These are phyloP conservation scores for Yoshiicerus persimilis DNA, from an alignment of 1,140 invertebrate species.

Conservation along the genomic window DNA sequence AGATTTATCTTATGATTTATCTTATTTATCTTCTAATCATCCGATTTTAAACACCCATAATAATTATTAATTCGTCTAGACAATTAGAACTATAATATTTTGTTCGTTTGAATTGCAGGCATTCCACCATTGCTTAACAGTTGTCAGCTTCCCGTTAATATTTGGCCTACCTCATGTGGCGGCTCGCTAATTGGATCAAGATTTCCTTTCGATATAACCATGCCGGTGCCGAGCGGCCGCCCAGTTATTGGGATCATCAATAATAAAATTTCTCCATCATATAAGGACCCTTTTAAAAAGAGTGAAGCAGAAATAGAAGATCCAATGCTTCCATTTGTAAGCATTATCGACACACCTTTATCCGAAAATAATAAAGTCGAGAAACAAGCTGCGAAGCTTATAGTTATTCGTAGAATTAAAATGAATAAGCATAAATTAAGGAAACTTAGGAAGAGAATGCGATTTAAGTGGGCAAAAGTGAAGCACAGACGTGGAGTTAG, in stretches of 20 bases:
- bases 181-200: neutral
- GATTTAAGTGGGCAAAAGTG: constrained; percentile 68
- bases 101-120: neutral
- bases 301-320: neutral
- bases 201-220: neutral
- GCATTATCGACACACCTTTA: constrained; percentile 24
- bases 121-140: neutral
- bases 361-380: constrained; percentile 50
- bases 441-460: constrained; percentile 77
- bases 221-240: neutral
- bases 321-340: neutral
- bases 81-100: no score
- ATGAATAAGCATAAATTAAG: constrained; percentile 83
- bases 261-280: neutral
- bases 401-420: constrained; percentile 76
- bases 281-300: neutral
- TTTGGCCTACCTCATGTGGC: neutral
- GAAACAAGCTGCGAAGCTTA: constrained; percentile 70
- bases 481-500: constrained; percentile 66
- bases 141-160: neutral
- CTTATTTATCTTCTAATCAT: no score
- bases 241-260: neutral
- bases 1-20: no score
- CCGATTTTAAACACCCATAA: no score
- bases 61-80: no score